These are phyloP conservation scores for Acanthosepion pharaonis DNA, from an alignment of 2,888 invertebrate species.

Conservation along the genomic window DNA sequence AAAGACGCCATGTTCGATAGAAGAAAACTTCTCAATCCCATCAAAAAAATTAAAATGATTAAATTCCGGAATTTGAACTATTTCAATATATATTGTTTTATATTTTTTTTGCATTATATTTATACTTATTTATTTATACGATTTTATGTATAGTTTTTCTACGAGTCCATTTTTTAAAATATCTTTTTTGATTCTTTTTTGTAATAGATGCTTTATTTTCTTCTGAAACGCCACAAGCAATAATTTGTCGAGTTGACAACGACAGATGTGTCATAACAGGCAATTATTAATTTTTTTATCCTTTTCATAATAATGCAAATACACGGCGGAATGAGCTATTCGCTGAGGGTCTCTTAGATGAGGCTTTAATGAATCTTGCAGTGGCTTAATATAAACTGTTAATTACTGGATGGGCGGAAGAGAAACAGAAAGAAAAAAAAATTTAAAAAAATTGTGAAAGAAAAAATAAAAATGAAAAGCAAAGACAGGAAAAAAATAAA, in stretches of 20 bases:
- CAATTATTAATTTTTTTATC: no score
- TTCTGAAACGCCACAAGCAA: background rate
- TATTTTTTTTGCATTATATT: background rate
- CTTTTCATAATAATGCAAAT: no score
- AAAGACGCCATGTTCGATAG: background rate
- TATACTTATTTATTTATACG: background rate
- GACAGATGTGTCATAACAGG: background rate
- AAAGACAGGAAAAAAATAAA: background rate
- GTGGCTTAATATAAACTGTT: conserved; percentile 12
- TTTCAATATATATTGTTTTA: no score
- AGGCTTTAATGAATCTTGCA: conserved; percentile 33
- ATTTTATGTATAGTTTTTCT: background rate
- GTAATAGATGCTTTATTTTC: background rate
- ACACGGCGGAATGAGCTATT: background rate
- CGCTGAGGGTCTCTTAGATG: background rate
- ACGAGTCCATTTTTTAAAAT: background rate
- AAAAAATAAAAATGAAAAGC: background rate
- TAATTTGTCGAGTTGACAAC: background rate
- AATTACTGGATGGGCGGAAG: background rate
- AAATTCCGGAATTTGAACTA: no score
- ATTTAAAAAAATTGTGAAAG: background rate
- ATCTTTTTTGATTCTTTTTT: background rate
- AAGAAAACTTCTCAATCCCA: background rate
- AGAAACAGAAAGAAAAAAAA: background rate
- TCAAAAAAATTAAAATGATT: no score